Conservation (phyloP, 2,888 invertebrate species). For the Chloroclysta siterata region DNA sequence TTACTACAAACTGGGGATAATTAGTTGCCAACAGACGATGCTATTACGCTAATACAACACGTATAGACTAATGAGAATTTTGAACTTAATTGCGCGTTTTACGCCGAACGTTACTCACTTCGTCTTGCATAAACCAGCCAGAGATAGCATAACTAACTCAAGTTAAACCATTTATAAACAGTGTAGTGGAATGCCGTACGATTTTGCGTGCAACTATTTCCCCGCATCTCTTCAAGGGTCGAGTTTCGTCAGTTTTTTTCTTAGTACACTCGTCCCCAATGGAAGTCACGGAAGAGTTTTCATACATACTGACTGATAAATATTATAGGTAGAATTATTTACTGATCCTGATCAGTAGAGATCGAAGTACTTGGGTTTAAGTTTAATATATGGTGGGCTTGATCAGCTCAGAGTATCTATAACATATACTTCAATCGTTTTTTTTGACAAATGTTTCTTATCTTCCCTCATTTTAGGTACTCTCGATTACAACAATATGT, state of each 20-base stretch:
- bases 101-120: conserved; percentile 25
- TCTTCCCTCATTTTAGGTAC: too few species aligned
- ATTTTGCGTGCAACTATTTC: too few species aligned
- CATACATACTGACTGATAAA: neutral
- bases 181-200: neutral
- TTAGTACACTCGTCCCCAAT: too few species aligned
- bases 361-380: neutral
- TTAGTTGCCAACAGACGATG: conserved; percentile 48
- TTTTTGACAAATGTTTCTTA: too few species aligned
- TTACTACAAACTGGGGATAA: conserved; percentile 44
- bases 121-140: conserved; percentile 2
- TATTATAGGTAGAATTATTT: neutral
- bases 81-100: conserved; percentile 53
- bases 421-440: too few species aligned
- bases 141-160: neutral
- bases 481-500: too few species aligned
- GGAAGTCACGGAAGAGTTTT: too few species aligned
- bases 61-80: conserved; percentile 56
- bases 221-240: too few species aligned
- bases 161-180: neutral
- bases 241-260: neutral
- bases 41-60: conserved; percentile 52
- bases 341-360: neutral
- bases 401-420: too few species aligned
- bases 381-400: neutral